Base-by-base conservation (phyloP, 1,140 invertebrate species). In the Drosophila pseudoananassae region DNA sequence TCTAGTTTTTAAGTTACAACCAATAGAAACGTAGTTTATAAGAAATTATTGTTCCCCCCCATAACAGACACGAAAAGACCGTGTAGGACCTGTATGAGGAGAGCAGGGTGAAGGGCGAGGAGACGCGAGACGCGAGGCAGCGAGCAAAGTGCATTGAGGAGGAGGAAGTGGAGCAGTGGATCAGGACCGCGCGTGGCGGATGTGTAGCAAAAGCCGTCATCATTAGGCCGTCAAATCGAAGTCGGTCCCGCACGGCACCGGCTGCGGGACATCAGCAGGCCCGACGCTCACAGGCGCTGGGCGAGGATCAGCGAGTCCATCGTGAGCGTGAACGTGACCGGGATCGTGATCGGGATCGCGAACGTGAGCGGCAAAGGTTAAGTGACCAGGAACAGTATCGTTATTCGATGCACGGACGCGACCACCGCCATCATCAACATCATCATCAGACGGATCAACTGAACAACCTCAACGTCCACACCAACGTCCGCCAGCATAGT, bases 1-100 rank as follows among this genome's bases (percentile, higher is more conserved):
- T 69, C 54, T 60, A 64, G 55, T 68, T 72, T 61, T 58, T 53
- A 73, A 61, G 58, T 53, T 70, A 53, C 47, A 71, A 50, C 40
- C 38, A 53, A 46, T 58, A 75, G 72, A 69, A 88, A 78, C 61
- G 76, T 85, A 79, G 71, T 78, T 88, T 87, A 76, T 70, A 77
- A 83, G 84, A 87, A 85, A 85, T 85, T 81, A 60, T 84, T 70
- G 73, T 85, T 85, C 66, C 20, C 66, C 66, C 61, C 64, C 65
- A 65, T 55, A 70, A 38, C 57, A 79, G 58, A 80, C 36, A 66
- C 57, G 38, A 29, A 64, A 46, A 60, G 53, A 50, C 68, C 49
- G 66, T 53, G 64, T 52, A 63, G 58, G 58, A 79, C 52, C 55
- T 46, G 50, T 51, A 70, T 70, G 66, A 69, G 40, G 64, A 54